Conservation (phyloP, 2,797 vertebrate genomes). For the Xenentodon cancila region DNA sequence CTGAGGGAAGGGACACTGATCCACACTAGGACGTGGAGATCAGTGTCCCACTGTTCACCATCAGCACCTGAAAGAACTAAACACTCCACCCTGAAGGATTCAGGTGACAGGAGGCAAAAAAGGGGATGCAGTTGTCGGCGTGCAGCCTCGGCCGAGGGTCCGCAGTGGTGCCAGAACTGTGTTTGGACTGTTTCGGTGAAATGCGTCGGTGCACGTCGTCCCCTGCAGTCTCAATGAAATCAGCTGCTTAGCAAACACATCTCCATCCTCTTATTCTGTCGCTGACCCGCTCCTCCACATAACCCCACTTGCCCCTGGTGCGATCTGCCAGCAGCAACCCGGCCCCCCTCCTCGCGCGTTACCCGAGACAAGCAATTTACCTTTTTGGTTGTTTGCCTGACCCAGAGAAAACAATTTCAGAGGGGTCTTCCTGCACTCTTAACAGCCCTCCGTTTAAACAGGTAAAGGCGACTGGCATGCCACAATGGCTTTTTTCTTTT, state of each 20-base stretch:
- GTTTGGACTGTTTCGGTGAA: constrained; percentile 56
- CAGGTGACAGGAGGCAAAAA: constrained; percentile 39
- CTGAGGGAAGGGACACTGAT: no score
- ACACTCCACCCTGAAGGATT: constrained; percentile 25
- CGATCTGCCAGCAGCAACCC: constrained; percentile 48
- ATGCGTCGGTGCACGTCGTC: constrained; percentile 39
- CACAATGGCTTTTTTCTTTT: constrained; percentile 71
- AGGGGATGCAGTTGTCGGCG: constrained; percentile 58
- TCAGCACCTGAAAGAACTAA: constrained; percentile 14
- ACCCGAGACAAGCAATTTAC: constrained; percentile 87
- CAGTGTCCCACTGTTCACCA: not conserved
- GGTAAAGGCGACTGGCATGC: constrained; percentile 77
- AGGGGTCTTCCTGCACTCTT: constrained; percentile 84
- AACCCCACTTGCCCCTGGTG: constrained; percentile 7
- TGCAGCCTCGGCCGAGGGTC: constrained; percentile 45
- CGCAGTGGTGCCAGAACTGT: constrained; percentile 45
- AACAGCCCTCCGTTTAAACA: constrained; percentile 80
- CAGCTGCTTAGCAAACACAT: constrained; percentile 81
- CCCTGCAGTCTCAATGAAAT: constrained; percentile 73
- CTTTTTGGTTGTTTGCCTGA: constrained; percentile 86
- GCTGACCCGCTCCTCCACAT: constrained; percentile 55
- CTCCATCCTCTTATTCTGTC: constrained; percentile 69
- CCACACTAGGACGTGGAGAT: no score
- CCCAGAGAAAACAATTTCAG: constrained; percentile 89
- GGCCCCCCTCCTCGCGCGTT: constrained; percentile 65